phyloP scores from a whole-genome alignment of 2,797 vertebrate species.

The Schizopygopsis pylzovi region DNA sequence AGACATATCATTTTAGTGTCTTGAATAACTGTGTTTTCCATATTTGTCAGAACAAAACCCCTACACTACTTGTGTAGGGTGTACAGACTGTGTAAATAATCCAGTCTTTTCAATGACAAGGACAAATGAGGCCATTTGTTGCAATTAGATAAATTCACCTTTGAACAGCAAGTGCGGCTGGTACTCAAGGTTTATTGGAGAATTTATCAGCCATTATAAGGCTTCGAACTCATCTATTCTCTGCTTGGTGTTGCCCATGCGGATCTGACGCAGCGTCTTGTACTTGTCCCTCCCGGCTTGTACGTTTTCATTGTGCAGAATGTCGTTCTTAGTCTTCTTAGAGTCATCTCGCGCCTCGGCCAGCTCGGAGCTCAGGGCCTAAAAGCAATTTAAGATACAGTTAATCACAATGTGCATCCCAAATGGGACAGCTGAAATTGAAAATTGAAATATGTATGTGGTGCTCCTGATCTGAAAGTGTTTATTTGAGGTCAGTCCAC shows the following conservation, averaged over 20 bases:
- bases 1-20: conserved; percentile 14
- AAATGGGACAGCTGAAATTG: neutral
- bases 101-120: conserved; percentile 52
- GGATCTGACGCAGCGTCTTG: conserved; percentile 97
- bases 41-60: neutral
- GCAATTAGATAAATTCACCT: conserved; percentile 32
- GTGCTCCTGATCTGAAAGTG: neutral
- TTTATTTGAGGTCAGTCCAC: neutral
- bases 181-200: conserved; percentile 43
- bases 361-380: conserved; percentile 92
- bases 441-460: neutral
- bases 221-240: conserved; percentile 96
- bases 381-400: neutral
- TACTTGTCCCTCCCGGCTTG: conserved; percentile 93
- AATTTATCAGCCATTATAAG: conserved; percentile 78
- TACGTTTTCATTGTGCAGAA: conserved; percentile 91
- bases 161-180: conserved; percentile 27
- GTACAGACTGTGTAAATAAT: conserved; percentile 48
- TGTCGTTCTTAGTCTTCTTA: conserved; percentile 88
- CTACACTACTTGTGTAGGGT: neutral
- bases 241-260: conserved; percentile 98
- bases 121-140: conserved; percentile 47
- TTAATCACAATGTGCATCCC: conserved; percentile 15
- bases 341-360: conserved; percentile 83
- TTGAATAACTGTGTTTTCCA: conserved; percentile 23